Conservation (phyloP, 1,140 invertebrate species). For the Cryptotermes secundus region DNA sequence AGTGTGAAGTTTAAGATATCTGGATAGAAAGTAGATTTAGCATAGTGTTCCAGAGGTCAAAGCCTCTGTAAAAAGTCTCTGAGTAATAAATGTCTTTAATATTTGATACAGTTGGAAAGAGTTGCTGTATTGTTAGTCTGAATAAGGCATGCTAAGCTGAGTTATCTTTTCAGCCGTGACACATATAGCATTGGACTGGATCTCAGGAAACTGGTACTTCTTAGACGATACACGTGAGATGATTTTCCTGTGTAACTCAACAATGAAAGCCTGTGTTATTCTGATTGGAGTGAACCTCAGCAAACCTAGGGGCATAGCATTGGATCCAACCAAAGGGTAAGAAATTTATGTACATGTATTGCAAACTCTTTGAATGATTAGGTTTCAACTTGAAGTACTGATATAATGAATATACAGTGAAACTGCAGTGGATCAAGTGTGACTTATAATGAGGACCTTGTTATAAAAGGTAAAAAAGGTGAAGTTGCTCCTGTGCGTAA, state of each 20-base stretch:
- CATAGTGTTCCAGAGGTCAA: no score
- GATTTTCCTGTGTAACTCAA: conserved; percentile 68
- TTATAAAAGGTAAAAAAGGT: no score
- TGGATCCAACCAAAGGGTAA: conserved; percentile 77
- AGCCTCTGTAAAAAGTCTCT: background rate
- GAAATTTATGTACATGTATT: no score
- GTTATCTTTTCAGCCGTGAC: conserved; percentile 55
- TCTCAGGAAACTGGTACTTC: conserved; percentile 83
- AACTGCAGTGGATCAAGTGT: no score
- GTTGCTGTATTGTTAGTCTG: background rate
- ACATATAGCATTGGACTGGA: conserved; percentile 81
- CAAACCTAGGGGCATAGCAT: conserved; percentile 73
- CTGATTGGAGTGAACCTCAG: conserved; percentile 69
- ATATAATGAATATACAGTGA: no score
- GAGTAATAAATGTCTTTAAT: background rate
- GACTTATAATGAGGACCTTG: no score
- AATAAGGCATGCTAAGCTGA: background rate
- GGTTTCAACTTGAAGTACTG: no score
- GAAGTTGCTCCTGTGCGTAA: no score
- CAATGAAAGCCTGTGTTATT: conserved; percentile 63
- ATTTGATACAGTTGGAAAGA: background rate
- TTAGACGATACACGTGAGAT: conserved; percentile 71
- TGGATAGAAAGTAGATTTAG: no score
- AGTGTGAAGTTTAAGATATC: no score
- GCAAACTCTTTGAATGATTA: no score